Conservation (phyloP, 30 jellyfish, hydroid and myxozoan species). For the Hydractinia echinata region DNA sequence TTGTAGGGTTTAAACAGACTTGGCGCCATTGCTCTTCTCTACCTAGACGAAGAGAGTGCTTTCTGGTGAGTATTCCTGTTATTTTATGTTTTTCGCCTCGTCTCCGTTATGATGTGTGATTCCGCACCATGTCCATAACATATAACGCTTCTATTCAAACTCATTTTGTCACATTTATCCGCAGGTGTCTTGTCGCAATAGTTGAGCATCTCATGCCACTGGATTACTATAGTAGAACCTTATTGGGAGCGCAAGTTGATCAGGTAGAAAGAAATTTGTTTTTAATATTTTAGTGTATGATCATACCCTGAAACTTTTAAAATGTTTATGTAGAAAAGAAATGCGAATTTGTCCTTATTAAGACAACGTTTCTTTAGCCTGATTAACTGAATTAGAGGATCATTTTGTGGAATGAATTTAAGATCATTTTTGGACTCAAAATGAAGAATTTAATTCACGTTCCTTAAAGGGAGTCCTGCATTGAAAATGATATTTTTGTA, state of each 20-base stretch:
- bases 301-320: background rate
- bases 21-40: slow-evolving; percentile 89
- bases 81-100: background rate
- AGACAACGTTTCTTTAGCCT: background rate
- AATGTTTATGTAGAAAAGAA: background rate
- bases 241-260: slow-evolving; percentile 86
- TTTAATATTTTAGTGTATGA: background rate
- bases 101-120: background rate
- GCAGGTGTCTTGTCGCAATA: slow-evolving; percentile 79
- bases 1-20: slow-evolving; percentile 80
- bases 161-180: background rate
- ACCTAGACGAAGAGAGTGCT: slow-evolving; percentile 85
- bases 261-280: slow-evolving; percentile 41
- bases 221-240: slow-evolving; percentile 62
- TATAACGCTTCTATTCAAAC: background rate
- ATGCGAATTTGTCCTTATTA: background rate
- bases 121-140: background rate
- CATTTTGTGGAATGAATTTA: no score
- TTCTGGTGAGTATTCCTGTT: slow-evolving; percentile 51
- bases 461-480: no score
- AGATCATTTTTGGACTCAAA: no score
- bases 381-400: no score
- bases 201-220: slow-evolving; percentile 83
- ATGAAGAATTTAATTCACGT: no score
- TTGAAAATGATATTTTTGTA: no score